Conservation (phyloP, 1,140 invertebrate species). For the Tetramorium alpestre region DNA sequence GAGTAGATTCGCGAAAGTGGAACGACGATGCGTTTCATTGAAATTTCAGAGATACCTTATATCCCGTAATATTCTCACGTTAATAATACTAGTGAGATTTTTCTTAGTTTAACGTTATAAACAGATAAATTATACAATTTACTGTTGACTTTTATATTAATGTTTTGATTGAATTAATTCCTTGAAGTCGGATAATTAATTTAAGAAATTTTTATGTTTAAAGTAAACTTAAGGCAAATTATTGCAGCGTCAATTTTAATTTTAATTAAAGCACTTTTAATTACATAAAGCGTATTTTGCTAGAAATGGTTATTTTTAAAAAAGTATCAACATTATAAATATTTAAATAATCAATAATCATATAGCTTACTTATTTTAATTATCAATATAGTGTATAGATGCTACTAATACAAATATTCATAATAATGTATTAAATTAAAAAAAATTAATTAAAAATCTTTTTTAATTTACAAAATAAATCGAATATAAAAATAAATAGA, state of each 20-base stretch:
- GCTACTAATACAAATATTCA: neutral
- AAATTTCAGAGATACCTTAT: slow-evolving; percentile 2
- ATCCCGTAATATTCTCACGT: neutral
- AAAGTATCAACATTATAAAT: too few relatives aligned
- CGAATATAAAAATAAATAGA: neutral
- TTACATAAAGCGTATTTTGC: neutral
- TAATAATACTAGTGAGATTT: neutral
- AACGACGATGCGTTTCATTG: neutral
- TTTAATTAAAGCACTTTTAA: neutral
- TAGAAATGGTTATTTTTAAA: neutral
- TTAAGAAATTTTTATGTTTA: neutral
- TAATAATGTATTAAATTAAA: neutral
- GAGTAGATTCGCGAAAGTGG: neutral
- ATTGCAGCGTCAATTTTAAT: neutral
- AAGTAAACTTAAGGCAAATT: neutral
- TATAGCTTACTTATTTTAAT: neutral
- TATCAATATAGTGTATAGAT: neutral
- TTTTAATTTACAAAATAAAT: neutral
- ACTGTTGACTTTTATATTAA: neutral
- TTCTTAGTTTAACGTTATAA: neutral
- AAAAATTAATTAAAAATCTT: neutral
- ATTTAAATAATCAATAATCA: too few relatives aligned
- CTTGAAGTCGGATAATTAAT: neutral
- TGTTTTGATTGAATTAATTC: neutral
- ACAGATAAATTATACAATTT: neutral